Conservation (phyloP, 2,113 vertebrate species). For the Chamaetylas fuelleborni region DNA sequence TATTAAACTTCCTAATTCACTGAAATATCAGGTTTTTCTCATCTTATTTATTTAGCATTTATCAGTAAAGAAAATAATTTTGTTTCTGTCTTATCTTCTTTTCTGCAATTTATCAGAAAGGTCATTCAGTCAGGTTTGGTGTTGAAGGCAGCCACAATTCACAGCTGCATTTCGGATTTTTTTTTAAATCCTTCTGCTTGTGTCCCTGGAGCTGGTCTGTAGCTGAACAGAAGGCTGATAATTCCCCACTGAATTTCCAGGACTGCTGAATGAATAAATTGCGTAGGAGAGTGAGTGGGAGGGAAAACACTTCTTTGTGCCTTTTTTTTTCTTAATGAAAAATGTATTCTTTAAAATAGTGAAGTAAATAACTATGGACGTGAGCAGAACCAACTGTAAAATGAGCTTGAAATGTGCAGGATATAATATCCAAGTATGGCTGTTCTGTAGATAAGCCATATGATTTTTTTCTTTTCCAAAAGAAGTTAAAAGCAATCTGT, state of each 20-base stretch:
- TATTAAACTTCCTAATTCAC: neutral
- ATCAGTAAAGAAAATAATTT: neutral
- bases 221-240: slow-evolving; percentile 31
- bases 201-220: neutral
- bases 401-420: neutral
- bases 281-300: neutral
- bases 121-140: neutral
- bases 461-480: neutral
- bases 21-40: neutral
- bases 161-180: neutral
- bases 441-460: neutral
- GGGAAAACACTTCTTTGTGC: neutral
- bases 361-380: neutral
- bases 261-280: slow-evolving; percentile 35
- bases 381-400: neutral
- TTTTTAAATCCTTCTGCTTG: neutral
- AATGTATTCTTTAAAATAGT: neutral
- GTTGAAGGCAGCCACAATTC: neutral
- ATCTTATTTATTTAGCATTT: neutral
- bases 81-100: neutral
- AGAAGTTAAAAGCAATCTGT: neutral
- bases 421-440: neutral
- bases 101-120: neutral
- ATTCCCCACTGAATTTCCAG: slow-evolving; percentile 30
- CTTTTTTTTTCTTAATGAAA: neutral